These are phyloP conservation scores for Liopterus haemorrhoidalis DNA, from an alignment of 2,888 invertebrate species.

Conservation along the genomic window DNA sequence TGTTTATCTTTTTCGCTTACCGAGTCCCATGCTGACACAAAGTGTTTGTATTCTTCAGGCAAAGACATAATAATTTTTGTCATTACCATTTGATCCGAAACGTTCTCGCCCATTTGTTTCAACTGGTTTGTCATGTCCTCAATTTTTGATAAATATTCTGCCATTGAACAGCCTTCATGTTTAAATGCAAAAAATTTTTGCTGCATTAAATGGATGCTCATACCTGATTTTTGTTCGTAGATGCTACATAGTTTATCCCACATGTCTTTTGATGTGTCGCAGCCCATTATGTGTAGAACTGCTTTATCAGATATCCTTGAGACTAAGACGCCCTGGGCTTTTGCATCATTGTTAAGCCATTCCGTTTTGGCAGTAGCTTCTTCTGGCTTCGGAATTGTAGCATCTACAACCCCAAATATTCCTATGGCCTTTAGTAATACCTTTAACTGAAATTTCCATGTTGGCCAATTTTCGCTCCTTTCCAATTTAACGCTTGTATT, in stretches of 20 bases:
- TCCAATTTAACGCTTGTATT: slow-evolving; percentile 11
- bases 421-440: slow-evolving; percentile 16
- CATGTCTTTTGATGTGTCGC: slow-evolving; percentile 34
- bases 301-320: slow-evolving; percentile 29
- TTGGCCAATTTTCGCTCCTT: slow-evolving; percentile 20
- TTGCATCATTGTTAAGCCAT: slow-evolving; percentile 29
- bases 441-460: slow-evolving; percentile 27
- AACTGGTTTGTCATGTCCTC: slow-evolving; percentile 12
- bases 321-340: slow-evolving; percentile 33
- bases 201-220: slow-evolving; percentile 37
- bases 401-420: slow-evolving; percentile 24
- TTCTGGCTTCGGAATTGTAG: slow-evolving; percentile 9
- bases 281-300: slow-evolving; percentile 31
- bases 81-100: slow-evolving; percentile 35
- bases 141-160: slow-evolving; percentile 32
- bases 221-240: slow-evolving; percentile 38
- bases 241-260: slow-evolving; percentile 34
- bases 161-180: slow-evolving; percentile 32
- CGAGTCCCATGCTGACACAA: slow-evolving; percentile 36
- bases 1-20: slow-evolving; percentile 26
- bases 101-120: slow-evolving; percentile 33
- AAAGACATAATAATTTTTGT: slow-evolving; percentile 37
- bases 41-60: slow-evolving; percentile 38
- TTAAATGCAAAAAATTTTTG: slow-evolving; percentile 37
- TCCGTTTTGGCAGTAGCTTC: slow-evolving; percentile 2